Conservation (phyloP, 2,888 invertebrate genomes). For the Athalia cordata region DNA sequence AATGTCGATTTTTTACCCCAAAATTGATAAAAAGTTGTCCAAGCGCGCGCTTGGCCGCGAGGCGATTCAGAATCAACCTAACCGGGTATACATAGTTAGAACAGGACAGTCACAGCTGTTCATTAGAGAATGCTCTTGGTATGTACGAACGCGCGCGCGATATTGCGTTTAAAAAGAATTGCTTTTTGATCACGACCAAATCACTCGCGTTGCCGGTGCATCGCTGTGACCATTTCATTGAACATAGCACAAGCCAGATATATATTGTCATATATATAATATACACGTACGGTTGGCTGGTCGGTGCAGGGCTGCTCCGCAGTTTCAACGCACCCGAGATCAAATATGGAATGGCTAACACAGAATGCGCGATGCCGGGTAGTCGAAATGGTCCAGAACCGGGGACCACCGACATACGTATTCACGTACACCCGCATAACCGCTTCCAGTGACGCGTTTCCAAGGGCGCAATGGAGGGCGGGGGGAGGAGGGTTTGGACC, state of each 20-base stretch:
- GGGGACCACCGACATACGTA: no score
- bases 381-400: no score
- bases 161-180: conserved; percentile 37
- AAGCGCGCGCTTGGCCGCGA: no score
- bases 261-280: neutral
- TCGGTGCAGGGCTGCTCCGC: neutral
- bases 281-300: neutral
- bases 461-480: neutral
- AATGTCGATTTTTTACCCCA: no score
- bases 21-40: no score
- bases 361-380: no score
- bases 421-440: no score
- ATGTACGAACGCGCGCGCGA: conserved; percentile 39
- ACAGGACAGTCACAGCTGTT: conserved; percentile 22
- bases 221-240: no score
- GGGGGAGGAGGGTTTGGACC: neutral
- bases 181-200: conserved; percentile 38
- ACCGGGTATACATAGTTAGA: neutral
- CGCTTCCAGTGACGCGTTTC: conserved; percentile 11
- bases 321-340: conserved; percentile 43
- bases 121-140: conserved; percentile 40
- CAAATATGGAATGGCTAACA: conserved; percentile 17
- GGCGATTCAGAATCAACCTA: neutral
- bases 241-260: neutral
- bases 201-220: conserved; percentile 11